Evolutionary conservation across 2,113 vertebrate species (phyloP).

Genomic region (Amblyopsis rosae): DNA sequence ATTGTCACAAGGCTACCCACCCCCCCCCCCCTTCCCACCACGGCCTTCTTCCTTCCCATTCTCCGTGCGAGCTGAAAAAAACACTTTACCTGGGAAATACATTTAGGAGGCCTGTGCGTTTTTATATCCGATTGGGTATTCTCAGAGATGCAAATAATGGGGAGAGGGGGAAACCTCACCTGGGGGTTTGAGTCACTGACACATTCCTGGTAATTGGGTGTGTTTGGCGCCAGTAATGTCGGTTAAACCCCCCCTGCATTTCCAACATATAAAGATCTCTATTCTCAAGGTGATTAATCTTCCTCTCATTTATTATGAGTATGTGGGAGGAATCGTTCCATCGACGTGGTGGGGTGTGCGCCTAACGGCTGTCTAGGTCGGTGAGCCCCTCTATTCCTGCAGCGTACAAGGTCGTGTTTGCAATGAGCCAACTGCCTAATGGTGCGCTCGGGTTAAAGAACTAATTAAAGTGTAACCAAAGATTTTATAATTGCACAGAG

Average conservation of each 20-base stretch:
- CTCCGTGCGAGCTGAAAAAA: too few relatives aligned
- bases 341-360: neutral
- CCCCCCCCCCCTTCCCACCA: too few relatives aligned
- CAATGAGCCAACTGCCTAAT: neutral
- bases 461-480: slow-evolving; percentile 13
- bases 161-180: neutral
- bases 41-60: too few relatives aligned
- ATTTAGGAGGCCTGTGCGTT: too few relatives aligned
- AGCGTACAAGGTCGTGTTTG: slow-evolving; percentile 10
- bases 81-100: too few relatives aligned
- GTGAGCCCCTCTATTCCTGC: neutral
- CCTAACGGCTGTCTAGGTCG: neutral
- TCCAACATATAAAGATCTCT: neutral
- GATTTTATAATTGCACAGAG: too few relatives aligned
- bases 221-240: neutral
- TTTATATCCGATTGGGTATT: too few relatives aligned
- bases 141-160: too few relatives aligned
- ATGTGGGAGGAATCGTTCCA: slow-evolving; percentile 29
- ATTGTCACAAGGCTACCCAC: too few relatives aligned
- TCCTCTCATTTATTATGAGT: slow-evolving; percentile 15
- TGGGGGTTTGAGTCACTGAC: neutral
- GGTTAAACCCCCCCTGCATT: neutral
- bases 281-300: slow-evolving; percentile 24
- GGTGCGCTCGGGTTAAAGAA: slow-evolving; percentile 16
- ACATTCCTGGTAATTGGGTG: too few relatives aligned